A percentile compares a stretch with the other conserved stretches of the same genome.
phyloP scores from a whole-genome alignment of 2,888 invertebrate species.

The Trachelus iudaicus region DNA sequence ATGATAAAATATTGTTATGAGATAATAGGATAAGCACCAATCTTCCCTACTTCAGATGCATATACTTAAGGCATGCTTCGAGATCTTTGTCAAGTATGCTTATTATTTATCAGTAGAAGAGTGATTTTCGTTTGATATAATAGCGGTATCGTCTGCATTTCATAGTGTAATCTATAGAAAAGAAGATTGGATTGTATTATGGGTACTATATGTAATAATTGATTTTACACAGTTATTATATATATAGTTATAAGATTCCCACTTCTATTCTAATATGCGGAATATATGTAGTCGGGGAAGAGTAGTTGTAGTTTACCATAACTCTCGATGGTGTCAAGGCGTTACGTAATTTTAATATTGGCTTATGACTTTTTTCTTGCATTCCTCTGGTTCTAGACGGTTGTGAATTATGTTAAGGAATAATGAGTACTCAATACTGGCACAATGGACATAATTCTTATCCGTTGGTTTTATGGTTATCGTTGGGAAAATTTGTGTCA shows the following conservation, averaged over 20 bases:
- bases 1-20: background rate
- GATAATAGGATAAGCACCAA: background rate
- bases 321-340: no score
- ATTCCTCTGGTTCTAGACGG: no score
- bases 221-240: no score
- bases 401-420: no score
- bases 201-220: no score
- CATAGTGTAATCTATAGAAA: background rate
- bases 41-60: background rate
- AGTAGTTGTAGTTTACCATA: no score
- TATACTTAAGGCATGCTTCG: background rate
- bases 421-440: background rate
- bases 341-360: no score
- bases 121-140: background rate
- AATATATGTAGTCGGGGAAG: no score
- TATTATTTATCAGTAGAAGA: background rate
- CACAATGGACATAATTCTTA: background rate
- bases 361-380: no score
- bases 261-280: no score
- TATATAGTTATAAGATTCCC: no score
- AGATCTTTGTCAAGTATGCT: background rate
- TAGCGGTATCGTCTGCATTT: background rate
- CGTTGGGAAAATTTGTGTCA: background rate
- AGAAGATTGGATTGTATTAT: no score
- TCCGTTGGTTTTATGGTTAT: background rate